Percentiles rank a stretch among this genome's conserved stretches.
These are phyloP conservation scores for Diploptera punctata DNA, from an alignment of 2,888 invertebrate genomes.

Conservation along the genomic window DNA sequence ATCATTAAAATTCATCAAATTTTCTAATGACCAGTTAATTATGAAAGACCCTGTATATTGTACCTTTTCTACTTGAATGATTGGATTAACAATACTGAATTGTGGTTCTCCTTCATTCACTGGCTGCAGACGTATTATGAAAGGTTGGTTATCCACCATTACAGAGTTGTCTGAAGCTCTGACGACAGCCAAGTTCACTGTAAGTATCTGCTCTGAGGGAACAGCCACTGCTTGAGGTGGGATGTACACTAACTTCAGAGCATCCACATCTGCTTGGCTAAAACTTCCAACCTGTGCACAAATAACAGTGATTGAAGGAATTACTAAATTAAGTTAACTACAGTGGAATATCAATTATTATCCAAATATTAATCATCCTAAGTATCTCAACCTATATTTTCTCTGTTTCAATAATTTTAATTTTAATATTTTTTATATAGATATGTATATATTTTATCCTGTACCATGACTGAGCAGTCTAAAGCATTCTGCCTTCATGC, in stretches of 20 bases:
- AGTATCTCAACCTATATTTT: no score
- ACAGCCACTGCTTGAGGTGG: not conserved
- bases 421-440: no score
- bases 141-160: not conserved
- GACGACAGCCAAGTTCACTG: not conserved
- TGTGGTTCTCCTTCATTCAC: not conserved
- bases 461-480: no score
- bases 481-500: no score
- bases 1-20: no score
- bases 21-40: no score
- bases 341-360: no score
- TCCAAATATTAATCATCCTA: no score
- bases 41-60: not conserved
- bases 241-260: not conserved
- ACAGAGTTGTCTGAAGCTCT: not conserved
- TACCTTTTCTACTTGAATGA: not conserved
- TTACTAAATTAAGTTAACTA: no score
- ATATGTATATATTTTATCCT: no score
- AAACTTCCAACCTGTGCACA: slow-evolving; percentile 18
- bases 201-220: not conserved
- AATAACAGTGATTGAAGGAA: no score
- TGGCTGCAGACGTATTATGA: not conserved
- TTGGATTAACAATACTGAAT: slow-evolving; percentile 1
- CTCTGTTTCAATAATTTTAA: no score
- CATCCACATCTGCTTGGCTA: slow-evolving; percentile 19